A percentile compares a stretch with the other conserved stretches of the same genome.
Evolutionary conservation across 1,140 invertebrate species (phyloP).

Genomic region (Bicyclus anynana): DNA sequence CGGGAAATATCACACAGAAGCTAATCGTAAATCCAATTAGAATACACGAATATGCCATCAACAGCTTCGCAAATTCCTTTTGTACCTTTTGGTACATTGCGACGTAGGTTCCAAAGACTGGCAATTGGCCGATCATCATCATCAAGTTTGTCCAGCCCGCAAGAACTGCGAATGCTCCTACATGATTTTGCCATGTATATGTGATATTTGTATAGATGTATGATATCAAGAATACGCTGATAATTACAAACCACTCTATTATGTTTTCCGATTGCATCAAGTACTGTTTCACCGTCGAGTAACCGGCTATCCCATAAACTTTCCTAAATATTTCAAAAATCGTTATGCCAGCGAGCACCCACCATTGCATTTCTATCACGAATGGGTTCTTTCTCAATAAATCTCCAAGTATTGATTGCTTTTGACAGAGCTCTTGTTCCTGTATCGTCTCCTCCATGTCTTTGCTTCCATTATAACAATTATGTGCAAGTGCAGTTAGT

Average conservation of each 20-base stretch:
- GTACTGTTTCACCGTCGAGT: conserved; percentile 86
- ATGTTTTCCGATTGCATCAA: conserved; percentile 89
- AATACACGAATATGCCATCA: conserved; percentile 90
- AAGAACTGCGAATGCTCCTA: conserved; percentile 89
- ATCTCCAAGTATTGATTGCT: conserved; percentile 84
- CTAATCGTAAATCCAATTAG: conserved; percentile 91
- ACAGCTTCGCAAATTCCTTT: conserved; percentile 89
- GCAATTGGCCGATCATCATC: conserved; percentile 91
- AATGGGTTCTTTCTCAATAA: conserved; percentile 84
- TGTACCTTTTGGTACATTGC: conserved; percentile 92
- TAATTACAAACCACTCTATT: conserved; percentile 90
- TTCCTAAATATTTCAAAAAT: conserved; percentile 87
- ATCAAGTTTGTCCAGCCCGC: conserved; percentile 92
- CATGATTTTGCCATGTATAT: conserved; percentile 89
- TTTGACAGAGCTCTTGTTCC: conserved; percentile 83
- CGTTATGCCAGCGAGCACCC: conserved; percentile 84
- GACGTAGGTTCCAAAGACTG: conserved; percentile 90
- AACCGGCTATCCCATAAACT: conserved; percentile 86
- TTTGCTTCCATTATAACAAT: conserved; percentile 87
- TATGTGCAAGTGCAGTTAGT: conserved; percentile 85
- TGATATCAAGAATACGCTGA: conserved; percentile 88
- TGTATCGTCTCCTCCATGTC: conserved; percentile 83
- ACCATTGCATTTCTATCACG: conserved; percentile 88
- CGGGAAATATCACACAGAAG: conserved; percentile 91
- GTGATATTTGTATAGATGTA: conserved; percentile 87